phyloP scores from a whole-genome alignment of 2,113 vertebrate genomes.

The Pterocles orientalis region DNA sequence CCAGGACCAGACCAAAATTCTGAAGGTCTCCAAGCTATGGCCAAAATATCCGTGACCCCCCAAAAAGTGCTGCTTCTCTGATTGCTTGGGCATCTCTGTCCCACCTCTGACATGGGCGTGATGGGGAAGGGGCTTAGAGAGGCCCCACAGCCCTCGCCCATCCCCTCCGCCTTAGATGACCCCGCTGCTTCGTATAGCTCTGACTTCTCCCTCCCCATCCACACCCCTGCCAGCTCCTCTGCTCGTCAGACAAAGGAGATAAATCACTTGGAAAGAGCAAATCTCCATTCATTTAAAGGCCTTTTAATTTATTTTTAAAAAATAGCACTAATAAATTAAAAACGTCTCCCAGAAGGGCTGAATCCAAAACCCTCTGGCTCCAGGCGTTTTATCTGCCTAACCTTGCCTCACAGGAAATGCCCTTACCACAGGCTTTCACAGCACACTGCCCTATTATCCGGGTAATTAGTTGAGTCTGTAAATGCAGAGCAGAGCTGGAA shows the following conservation, averaged over 20 bases:
- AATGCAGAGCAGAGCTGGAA: conserved; percentile 37
- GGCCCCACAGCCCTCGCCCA: fast-evolving
- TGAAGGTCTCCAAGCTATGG: not conserved
- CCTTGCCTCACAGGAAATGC: conserved; percentile 58
- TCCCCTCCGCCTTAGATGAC: conserved; percentile 6
- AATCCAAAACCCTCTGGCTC: conserved; percentile 34
- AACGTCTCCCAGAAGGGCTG: not conserved
- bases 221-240: not conserved
- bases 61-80: not conserved
- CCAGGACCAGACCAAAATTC: not conserved
- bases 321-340: conserved; percentile 48
- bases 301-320: conserved; percentile 4
- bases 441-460: not conserved
- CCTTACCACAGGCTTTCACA: conserved; percentile 31
- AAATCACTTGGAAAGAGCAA: conserved; percentile 50
- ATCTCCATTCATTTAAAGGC: not conserved
- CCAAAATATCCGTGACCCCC: not conserved
- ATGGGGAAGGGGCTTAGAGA: not conserved
- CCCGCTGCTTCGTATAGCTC: not conserved
- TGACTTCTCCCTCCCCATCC: not conserved
- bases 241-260: not conserved
- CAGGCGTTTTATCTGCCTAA: conserved; percentile 41
- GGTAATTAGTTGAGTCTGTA: conserved; percentile 43
- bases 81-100: not conserved
- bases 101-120: fast-evolving